Conservation (phyloP, 37 sponge, comb jelly and placozoan species). For the Axinella damicornis region DNA sequence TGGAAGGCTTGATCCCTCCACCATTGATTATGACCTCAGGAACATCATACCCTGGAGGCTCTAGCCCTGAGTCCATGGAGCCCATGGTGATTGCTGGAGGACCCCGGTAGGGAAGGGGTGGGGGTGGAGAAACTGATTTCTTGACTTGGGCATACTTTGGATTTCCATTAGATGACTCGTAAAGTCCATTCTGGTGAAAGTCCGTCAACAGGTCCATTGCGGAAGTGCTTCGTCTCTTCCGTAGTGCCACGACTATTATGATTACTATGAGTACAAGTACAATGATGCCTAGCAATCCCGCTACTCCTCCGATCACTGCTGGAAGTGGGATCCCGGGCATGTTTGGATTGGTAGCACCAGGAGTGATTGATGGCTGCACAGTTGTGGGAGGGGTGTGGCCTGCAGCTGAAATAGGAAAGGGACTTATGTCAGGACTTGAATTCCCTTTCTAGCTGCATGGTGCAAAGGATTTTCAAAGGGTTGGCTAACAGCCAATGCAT, state of each 20-base stretch:
- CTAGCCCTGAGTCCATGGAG: neutral
- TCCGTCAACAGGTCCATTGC: neutral
- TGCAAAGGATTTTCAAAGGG: neutral
- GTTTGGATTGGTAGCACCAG: neutral
- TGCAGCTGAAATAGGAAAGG: slow-evolving; percentile 7
- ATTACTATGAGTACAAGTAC: slow-evolving; percentile 52
- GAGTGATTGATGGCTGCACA: slow-evolving; percentile 13
- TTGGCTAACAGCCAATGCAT: neutral
- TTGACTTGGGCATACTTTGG: slow-evolving; percentile 35
- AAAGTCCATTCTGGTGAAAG: slow-evolving; percentile 37
- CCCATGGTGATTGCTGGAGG: neutral
- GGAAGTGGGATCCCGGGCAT: slow-evolving; percentile 10
- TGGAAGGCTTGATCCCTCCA: neutral
- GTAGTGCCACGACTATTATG: slow-evolving; percentile 34
- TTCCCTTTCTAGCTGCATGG: no score
- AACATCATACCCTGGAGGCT: slow-evolving; percentile 30
- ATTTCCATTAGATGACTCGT: slow-evolving; percentile 25
- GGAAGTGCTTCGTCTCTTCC: neutral
- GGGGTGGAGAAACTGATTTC: slow-evolving; percentile 49
- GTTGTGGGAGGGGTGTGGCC: slow-evolving; percentile 9
- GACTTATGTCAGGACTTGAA: slow-evolving; percentile 12
- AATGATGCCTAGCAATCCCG: slow-evolving; percentile 54
- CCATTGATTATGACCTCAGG: slow-evolving; percentile 3
- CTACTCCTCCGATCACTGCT: slow-evolving; percentile 54
- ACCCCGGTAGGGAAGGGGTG: slow-evolving; percentile 20